Base-by-base conservation (phyloP, 53 echinoderm and acorn worm genomes). In the Antedon mediterranea region DNA sequence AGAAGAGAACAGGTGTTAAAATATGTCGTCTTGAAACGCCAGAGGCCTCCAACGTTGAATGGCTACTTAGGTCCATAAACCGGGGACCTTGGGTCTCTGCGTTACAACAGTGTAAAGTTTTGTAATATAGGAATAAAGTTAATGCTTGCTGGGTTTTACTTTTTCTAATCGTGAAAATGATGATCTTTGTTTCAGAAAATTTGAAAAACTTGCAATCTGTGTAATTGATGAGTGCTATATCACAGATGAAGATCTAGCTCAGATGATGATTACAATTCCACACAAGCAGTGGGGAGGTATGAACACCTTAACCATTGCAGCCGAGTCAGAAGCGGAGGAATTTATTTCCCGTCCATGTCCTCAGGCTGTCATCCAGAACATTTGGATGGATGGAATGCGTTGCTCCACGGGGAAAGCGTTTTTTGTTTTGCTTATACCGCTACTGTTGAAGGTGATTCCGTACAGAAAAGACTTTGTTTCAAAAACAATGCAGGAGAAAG, bases 191-290 rank as follows among this genome's bases (percentile, higher is more conserved):
- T 28, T 42, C 30, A 93, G 93, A 81, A 86, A 81, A 34, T 93
- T 88, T 90, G 93, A 93, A 79, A 76, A 81, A 76, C 80, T 93
- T 33, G 93, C 93, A 0, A 83, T 84, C 32, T 74, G 79, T 80
- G 90, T 93, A 42, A 83, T 88, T 31, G 90, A 93, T 20, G 84
- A 90, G 80, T 90, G 93, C 74, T 81, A 84, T 74, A 76, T 83
- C 14, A 84, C 86, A 3, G 80, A 93, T 43, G 93, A 93, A 43
- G 85, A 74, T 3, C 74, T 90, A 29, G 82, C 93, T 0, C 83
- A 85, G 79, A 84, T 82, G 81, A 74, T 93, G 78, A 84, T 93
- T 11, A 77, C 73, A 34, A 72, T 84, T 8, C 86, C 90, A 31
- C 88, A 84, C 80, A 71, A 79, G 9, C 71, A 85, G 43, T 88